Base-by-base conservation (phyloP, 2,797 vertebrate species). In the Margarornis squamiger region DNA sequence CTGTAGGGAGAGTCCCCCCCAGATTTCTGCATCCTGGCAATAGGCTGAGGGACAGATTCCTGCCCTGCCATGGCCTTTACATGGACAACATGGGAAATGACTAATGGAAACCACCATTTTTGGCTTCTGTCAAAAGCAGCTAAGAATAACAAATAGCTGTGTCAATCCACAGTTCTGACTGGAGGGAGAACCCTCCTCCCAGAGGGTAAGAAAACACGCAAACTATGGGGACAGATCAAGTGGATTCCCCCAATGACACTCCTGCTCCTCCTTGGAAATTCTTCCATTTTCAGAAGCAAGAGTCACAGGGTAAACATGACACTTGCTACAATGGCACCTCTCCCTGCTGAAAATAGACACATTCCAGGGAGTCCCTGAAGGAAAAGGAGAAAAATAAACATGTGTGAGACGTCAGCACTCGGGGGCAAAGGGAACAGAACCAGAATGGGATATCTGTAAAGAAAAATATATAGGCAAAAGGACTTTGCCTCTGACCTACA, bases 391-490 rank as follows among this genome's bases (percentile, higher is more conserved):
- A 55, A 95, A 92, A 95, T 55, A 97, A 94, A 95, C 82, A 95
- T 9, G 1, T 41, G 45, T 9, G 49, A 95, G 80, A 95, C 59
- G 57, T 95, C 93, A 95, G 86, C 86, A 93, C 90, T 89, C 78
- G 1, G 80, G 96, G 72, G 27, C 46, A 98, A 95, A 95, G 92
- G 96, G 92, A 96, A 97, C 49, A 86, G 36, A 74, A 95, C 74
- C 86, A 95, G 82, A 95, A 96, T 83, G 36, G 95, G 92, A 96
- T 93, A 92, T 86, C 97, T 96, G 59, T 95, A 90, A 88, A 93
- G 94, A 93, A 97, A 97, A 97, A 95, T 79, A 97, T 59, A 95
- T 41, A 96, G 96, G 92, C 94, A 92, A 97, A 95, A 97, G 95
- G 95, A 92, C 68, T 95, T 95, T 83, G 72, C 91, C 84, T 97